Evolutionary conservation across 2,797 vertebrate species (phyloP).

Genomic region (Spinus pinus): DNA sequence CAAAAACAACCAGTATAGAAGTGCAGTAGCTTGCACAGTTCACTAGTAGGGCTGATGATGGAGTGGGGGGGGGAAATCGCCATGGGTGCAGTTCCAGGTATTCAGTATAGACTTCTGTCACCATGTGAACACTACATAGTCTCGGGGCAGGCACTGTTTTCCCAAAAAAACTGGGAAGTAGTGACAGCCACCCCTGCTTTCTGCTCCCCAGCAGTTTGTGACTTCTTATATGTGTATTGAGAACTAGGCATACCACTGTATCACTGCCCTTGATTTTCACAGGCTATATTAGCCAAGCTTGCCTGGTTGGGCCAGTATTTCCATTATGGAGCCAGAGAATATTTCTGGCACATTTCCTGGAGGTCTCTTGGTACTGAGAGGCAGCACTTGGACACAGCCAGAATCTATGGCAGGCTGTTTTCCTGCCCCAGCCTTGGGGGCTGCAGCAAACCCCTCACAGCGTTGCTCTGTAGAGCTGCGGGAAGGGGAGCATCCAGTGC

Average conservation of each 20-base stretch:
- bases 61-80: fast-evolving
- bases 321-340: neutral
- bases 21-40: neutral
- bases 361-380: neutral
- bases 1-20: neutral
- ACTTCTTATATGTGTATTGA: neutral
- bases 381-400: neutral
- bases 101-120: neutral
- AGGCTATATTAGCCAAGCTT: neutral
- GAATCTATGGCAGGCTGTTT: fast-evolving
- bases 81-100: neutral
- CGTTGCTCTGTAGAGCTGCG: fast-evolving
- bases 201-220: neutral
- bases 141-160: neutral
- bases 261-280: neutral
- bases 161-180: neutral
- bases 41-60: neutral
- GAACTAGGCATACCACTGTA: neutral
- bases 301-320: neutral
- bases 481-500: fast-evolving
- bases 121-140: fast-evolving
- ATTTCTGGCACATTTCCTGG: neutral
- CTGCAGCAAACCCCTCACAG: neutral
- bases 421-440: neutral
- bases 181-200: neutral